Evolutionary conservation across 1,140 invertebrate genomes (phyloP).

Genomic region (Drosophila sturtevanti): DNA sequence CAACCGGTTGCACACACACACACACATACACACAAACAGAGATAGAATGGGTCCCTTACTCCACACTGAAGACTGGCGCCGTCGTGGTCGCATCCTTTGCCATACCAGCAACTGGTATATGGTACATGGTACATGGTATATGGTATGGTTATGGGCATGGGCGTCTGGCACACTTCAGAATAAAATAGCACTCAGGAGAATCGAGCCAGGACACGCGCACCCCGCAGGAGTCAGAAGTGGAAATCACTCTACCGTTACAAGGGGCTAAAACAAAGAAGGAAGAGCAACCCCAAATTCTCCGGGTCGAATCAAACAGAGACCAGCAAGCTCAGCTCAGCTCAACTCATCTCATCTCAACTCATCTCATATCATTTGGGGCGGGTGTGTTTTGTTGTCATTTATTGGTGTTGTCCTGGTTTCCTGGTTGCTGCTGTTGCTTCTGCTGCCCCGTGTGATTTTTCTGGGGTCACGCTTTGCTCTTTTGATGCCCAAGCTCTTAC

Average conservation of each 20-base stretch:
- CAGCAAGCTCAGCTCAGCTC: neutral
- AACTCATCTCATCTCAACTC: constrained; percentile 1
- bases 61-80: constrained; percentile 41
- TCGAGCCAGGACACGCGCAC: constrained; percentile 40
- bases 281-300: constrained; percentile 34
- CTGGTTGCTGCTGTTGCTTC: constrained; percentile 8
- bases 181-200: constrained; percentile 80
- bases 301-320: neutral
- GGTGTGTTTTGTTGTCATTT: constrained; percentile 80
- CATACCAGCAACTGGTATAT: constrained; percentile 35
- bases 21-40: neutral
- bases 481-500: constrained; percentile 52
- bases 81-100: constrained; percentile 55
- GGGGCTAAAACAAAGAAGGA: constrained; percentile 6
- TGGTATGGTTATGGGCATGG: constrained; percentile 29
- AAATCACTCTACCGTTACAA: constrained; percentile 76
- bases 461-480: constrained; percentile 79
- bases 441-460: constrained; percentile 64
- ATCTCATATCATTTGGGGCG: constrained; percentile 34
- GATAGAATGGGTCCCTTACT: neutral
- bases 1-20: constrained; percentile 69
- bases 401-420: constrained; percentile 68
- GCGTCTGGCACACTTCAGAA: constrained; percentile 79
- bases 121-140: constrained; percentile 4
- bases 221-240: constrained; percentile 53